These are phyloP conservation scores for Passer montanus DNA, from an alignment of 2,113 vertebrate species.

Conservation along the genomic window DNA sequence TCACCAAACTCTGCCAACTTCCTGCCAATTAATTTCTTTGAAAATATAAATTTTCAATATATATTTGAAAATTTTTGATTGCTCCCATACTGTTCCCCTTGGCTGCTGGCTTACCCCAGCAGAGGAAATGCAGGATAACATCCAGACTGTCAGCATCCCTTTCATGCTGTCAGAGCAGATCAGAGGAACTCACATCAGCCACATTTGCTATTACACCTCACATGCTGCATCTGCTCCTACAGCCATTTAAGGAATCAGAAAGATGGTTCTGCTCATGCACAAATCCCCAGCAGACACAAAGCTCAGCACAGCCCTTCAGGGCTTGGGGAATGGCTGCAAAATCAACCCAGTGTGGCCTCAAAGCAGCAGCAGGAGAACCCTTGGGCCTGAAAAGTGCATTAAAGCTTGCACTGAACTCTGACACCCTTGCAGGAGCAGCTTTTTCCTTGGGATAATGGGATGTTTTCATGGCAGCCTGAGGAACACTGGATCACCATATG, in stretches of 20 bases:
- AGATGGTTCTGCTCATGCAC: not conserved
- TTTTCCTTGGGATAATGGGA: not conserved
- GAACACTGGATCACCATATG: not conserved
- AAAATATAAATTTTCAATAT: not conserved
- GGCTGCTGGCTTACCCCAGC: not conserved
- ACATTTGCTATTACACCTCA: not conserved
- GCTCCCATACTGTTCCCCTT: rapidly evolving
- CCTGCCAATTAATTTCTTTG: not conserved
- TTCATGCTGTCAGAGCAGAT: not conserved
- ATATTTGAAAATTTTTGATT: not conserved
- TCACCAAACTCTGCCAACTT: not conserved
- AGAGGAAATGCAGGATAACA: not conserved
- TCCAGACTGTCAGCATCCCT: not conserved
- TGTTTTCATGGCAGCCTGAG: not conserved
- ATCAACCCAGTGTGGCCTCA: not conserved
- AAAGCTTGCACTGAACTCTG: not conserved
- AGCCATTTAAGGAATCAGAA: not conserved
- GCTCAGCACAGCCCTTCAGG: not conserved
- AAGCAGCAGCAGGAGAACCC: not conserved
- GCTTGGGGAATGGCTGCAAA: not conserved
- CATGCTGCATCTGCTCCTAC: not conserved
- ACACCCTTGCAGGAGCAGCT: not conserved
- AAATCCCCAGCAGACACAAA: not conserved
- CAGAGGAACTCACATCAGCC: not conserved
- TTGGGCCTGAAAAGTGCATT: not conserved